These are phyloP conservation scores for Gnathonemus longibarbis DNA, from an alignment of 2,113 vertebrate genomes.

Conservation along the genomic window DNA sequence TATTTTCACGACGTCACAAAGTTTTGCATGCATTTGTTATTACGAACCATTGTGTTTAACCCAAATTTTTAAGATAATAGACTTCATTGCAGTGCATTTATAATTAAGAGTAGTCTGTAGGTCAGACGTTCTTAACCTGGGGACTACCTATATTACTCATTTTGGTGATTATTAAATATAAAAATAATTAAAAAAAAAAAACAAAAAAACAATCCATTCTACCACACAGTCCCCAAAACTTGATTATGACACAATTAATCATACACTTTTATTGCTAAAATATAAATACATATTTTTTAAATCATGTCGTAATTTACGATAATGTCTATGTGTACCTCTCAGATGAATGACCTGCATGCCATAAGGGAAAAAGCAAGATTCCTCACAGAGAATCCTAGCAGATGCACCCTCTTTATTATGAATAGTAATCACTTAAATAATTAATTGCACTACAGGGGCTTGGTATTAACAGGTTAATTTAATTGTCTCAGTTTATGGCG, in stretches of 20 bases:
- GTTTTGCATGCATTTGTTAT: not conserved
- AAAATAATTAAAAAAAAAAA: not conserved
- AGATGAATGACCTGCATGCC: not conserved
- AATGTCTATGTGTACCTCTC: not conserved
- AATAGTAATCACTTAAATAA: slow-evolving; percentile 19
- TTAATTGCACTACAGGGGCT: slow-evolving; percentile 13
- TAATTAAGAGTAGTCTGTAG: not conserved
- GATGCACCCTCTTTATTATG: slow-evolving; percentile 9
- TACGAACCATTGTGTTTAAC: not conserved
- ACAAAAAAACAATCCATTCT: not conserved
- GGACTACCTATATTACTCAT: not conserved
- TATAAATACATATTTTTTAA: not conserved
- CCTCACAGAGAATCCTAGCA: not conserved
- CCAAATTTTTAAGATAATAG: not conserved
- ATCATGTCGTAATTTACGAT: not conserved
- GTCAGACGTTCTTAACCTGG: not conserved
- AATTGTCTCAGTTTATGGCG: slow-evolving; percentile 14
- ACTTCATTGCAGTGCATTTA: not conserved
- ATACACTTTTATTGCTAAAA: not conserved
- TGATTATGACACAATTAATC: not conserved
- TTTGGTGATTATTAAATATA: not conserved
- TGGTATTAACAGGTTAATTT: slow-evolving; percentile 18
- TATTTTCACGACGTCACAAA: not conserved
- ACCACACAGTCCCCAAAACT: not conserved
- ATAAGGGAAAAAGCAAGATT: not conserved